Conservation (phyloP, 2,888 invertebrate species). For the Lepidochrysops patricia region DNA sequence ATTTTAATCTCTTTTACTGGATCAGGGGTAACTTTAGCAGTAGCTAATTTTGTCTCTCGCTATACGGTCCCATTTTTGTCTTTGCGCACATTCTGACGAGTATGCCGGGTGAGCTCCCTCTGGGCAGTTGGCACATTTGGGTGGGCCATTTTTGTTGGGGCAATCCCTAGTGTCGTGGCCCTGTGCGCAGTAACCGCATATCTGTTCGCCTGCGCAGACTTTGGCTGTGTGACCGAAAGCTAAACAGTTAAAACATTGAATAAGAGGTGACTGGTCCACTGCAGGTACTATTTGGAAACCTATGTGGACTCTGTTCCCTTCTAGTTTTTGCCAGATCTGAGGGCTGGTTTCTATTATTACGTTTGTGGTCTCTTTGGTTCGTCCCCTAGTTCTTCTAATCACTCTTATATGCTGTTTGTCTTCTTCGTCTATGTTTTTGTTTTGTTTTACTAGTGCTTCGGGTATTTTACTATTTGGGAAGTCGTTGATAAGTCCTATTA, state of each 20-base stretch:
- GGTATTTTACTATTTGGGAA: too few species aligned
- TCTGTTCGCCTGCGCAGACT: not conserved
- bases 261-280: not conserved
- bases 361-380: too few species aligned
- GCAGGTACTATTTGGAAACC: not conserved
- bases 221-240: not conserved
- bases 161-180: not conserved
- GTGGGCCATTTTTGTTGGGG: not conserved
- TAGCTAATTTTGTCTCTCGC: slow-evolving; percentile 13
- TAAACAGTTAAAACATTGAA: not conserved
- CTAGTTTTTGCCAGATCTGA: too few species aligned
- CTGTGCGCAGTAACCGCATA: not conserved
- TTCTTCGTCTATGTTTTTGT: too few species aligned
- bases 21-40: not conserved
- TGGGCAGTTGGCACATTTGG: not conserved
- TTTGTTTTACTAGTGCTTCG: too few species aligned
- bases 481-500: too few species aligned
- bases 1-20: not conserved
- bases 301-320: not conserved
- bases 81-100: not conserved
- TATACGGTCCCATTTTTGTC: slow-evolving; percentile 3
- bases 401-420: too few species aligned
- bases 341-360: too few species aligned
- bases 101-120: not conserved
- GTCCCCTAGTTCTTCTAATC: too few species aligned